phyloP scores from a whole-genome alignment of 2,113 vertebrate genomes.

The Lipotes vexillifer region DNA sequence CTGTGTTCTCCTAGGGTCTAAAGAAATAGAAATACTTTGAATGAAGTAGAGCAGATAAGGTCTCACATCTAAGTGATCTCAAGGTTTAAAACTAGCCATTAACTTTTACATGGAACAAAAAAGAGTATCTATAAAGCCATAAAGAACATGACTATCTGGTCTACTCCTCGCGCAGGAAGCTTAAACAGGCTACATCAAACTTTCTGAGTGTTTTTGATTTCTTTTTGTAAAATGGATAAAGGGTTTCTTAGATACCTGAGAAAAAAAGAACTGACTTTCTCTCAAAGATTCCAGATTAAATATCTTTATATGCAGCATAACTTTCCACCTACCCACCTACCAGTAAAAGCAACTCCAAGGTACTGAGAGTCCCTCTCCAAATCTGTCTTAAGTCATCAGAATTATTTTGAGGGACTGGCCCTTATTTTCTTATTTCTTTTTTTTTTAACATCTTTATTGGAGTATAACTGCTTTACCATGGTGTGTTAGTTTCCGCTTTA shows the following conservation, averaged over 20 bases:
- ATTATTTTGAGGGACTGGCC: not conserved
- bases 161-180: not conserved
- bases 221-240: not conserved
- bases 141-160: not conserved
- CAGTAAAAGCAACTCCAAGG: not conserved
- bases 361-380: not conserved
- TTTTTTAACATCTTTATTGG: too few species aligned
- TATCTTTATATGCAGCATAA: not conserved
- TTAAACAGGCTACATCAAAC: not conserved
- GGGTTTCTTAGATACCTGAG: not conserved
- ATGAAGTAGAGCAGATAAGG: not conserved
- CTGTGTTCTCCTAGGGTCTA: not conserved
- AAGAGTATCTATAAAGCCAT: not conserved
- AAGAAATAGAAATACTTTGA: not conserved
- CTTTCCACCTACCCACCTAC: not conserved
- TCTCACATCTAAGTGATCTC: not conserved
- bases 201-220: not conserved
- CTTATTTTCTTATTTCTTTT: not conserved
- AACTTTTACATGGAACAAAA: not conserved
- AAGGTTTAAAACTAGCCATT: not conserved
- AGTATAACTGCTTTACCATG: too few species aligned
- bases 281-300: not conserved
- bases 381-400: not conserved
- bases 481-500: too few species aligned
- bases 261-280: not conserved